Evolutionary conservation across 2,797 vertebrate species (phyloP), one percentile per base, ranked within the genome.

Genomic region (Odontamblyopus rebecca): DNA sequence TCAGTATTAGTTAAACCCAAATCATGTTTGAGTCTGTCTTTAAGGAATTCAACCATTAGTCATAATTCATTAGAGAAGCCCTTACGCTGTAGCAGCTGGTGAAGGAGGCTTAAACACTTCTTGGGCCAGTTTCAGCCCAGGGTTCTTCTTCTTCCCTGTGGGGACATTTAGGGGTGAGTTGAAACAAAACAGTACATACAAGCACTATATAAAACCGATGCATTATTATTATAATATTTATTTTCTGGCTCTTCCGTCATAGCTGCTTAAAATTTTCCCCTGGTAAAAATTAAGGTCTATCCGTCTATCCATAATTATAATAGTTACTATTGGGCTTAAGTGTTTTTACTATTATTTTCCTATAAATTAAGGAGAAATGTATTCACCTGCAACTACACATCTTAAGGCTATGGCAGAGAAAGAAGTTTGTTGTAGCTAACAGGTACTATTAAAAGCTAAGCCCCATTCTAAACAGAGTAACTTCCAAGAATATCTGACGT

Each of bases 81-180:
- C 97, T 96, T 95, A 98, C 98, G 95, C 95, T 86, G 95, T 78
- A 70, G 75, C 89, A 72, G 95, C 95, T 68, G 95, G 93, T 88
- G 94, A 78, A 61, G 96, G 93, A 68, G 95, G 94, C 61, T 95
- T 94, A 89, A 98, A 98, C 7, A 94, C 96, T 91, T 96, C 96
- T 88, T 93, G 96, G 75, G 95, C 92, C 86, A 99, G 95, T 94
- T 95, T 98, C 91, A 98, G 95, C 89, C 94, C 94, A 71, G 94
- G 95, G 93, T 93, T 95, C 87, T 87, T 93, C 94, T 96, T 98
- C 93, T 93, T 98, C 91, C 95, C 96, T 98, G 35, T 1, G 16
- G 82, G 38, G 71, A 56, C 59, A 72, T 76, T 66, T 6, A 80
- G 35, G 62, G n/a, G 77, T 35, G 5, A 23, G 5, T 60, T 30